phyloP scores from a whole-genome alignment of 2,888 invertebrate species.

The Agonopterix heracliana region DNA sequence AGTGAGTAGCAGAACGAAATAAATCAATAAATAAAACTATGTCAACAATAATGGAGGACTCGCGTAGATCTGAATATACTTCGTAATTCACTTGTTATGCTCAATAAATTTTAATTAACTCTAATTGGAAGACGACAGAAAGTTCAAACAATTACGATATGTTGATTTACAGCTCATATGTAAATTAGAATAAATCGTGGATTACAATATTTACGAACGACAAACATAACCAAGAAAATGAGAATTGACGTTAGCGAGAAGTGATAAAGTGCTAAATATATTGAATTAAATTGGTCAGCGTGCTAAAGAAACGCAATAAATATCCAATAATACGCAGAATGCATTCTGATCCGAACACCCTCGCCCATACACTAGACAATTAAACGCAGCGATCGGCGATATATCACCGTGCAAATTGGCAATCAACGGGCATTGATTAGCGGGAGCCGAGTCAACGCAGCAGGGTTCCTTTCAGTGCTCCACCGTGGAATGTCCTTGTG shows the following conservation, averaged over 20 bases:
- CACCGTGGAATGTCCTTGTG: conserved; percentile 14
- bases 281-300: not conserved
- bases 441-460: conserved; percentile 27
- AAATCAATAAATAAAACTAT: conserved; percentile 55
- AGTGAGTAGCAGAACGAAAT: conserved; percentile 28
- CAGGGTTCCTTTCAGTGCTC: conserved; percentile 19
- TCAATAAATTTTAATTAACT: conserved; percentile 56
- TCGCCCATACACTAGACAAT: conserved; percentile 22
- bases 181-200: conserved; percentile 10
- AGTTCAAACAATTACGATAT: conserved; percentile 26
- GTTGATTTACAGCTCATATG: conserved; percentile 21
- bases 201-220: not conserved
- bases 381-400: conserved; percentile 44
- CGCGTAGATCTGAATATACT: conserved; percentile 31
- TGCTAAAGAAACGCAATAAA: not conserved
- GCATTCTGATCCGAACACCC: not conserved
- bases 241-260: not conserved
- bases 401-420: conserved; percentile 59
- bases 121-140: conserved; percentile 46
- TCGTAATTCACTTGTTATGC: conserved; percentile 48
- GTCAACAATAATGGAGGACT: conserved; percentile 41
- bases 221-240: not conserved
- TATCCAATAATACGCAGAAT: not conserved
- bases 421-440: conserved; percentile 58
- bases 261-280: not conserved